phyloP scores from a whole-genome alignment of 2,888 invertebrate genomes.

The Campaea margaritaria region DNA sequence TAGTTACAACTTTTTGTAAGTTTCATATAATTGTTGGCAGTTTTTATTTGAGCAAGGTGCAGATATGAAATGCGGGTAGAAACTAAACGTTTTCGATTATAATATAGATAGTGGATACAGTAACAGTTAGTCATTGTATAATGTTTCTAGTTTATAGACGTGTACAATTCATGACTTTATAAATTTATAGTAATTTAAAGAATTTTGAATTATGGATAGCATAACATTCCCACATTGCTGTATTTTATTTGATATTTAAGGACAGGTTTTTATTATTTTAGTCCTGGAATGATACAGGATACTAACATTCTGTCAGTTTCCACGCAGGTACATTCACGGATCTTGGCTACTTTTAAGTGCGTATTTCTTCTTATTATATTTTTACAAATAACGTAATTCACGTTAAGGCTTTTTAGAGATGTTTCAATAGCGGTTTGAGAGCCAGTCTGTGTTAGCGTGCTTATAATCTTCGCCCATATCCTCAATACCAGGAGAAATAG shows the following conservation, averaged over 20 bases:
- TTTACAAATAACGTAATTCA: no score
- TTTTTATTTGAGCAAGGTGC: slow-evolving; percentile 83
- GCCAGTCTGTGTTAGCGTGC: no score
- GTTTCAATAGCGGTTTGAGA: no score
- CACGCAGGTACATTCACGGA: no score
- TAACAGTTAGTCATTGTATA: slow-evolving; percentile 28
- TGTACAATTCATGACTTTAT: slow-evolving; percentile 26
- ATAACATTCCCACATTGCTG: slow-evolving; percentile 1
- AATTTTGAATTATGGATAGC: slow-evolving; percentile 9
- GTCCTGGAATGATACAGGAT: no score
- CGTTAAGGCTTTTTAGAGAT: no score
- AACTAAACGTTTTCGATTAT: slow-evolving; percentile 59
- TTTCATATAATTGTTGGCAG: slow-evolving; percentile 79
- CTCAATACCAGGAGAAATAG: no score
- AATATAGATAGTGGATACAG: slow-evolving; percentile 50
- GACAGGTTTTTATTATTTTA: background rate
- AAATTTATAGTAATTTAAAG: slow-evolving; percentile 5
- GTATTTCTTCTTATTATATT: no score
- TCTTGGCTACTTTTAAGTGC: no score
- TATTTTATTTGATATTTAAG: slow-evolving; percentile 3
- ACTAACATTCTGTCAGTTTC: no score
- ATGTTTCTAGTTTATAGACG: slow-evolving; percentile 23
- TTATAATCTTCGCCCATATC: no score
- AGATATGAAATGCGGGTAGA: slow-evolving; percentile 70
- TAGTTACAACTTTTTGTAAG: slow-evolving; percentile 67